Percentiles rank a stretch among this genome's conserved stretches.
phyloP scores from a whole-genome alignment of 2,797 vertebrate genomes.

The Mormyrops attenuatus region DNA sequence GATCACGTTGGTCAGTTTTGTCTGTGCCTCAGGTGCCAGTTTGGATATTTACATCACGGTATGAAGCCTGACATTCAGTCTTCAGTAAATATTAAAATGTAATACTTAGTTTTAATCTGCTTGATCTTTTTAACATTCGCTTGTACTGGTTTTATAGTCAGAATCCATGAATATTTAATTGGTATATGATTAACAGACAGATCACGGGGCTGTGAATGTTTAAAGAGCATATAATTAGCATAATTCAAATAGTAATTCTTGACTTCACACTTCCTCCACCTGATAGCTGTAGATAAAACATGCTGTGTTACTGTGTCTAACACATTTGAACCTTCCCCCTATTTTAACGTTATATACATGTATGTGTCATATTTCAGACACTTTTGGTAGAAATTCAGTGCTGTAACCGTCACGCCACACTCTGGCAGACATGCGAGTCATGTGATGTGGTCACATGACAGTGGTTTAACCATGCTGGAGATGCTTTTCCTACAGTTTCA shows the following conservation, averaged over 20 bases:
- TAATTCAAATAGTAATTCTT: background rate
- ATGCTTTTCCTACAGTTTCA: background rate
- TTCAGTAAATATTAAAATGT: background rate
- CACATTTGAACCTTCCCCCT: background rate
- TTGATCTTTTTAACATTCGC: constrained; percentile 1
- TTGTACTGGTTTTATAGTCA: background rate
- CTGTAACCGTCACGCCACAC: background rate
- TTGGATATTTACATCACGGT: background rate
- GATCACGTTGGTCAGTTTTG: background rate
- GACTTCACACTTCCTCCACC: background rate
- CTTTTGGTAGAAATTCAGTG: background rate
- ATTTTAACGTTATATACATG: background rate
- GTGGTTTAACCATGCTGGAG: background rate
- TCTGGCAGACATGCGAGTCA: background rate
- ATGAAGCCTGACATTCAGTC: background rate
- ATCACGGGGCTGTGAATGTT: background rate
- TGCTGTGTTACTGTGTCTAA: background rate
- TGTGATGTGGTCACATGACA: background rate
- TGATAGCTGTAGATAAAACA: background rate
- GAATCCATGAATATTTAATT: background rate
- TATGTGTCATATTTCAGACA: background rate
- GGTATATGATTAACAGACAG: constrained; percentile 9
- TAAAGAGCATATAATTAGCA: background rate
- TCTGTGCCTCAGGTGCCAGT: background rate
- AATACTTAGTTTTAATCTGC: constrained; percentile 4